Base-by-base conservation (phyloP, 2,797 vertebrate genomes). In the Parauchenoglanis punctatus region DNA sequence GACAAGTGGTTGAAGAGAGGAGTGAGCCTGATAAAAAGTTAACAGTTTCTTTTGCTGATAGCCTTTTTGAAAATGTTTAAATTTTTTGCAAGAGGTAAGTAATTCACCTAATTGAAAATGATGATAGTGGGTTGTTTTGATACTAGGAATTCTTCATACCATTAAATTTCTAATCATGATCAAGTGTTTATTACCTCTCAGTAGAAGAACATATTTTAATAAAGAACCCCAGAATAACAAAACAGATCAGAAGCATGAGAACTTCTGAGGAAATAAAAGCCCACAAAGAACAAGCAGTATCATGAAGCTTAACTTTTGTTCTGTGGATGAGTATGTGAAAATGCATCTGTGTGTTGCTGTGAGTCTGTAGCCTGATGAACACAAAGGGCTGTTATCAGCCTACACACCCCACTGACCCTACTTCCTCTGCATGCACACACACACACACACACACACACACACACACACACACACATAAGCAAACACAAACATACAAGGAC, bases 381-480 rank as follows among this genome's bases (percentile, higher is more conserved):
- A 91, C 88, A 91, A 89, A 87, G 88, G 70, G 67, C 44, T 76
- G 87, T 91, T 91, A 86, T 86, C 67, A 88, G 80, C 56, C 84
- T 65, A 63, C 85, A 84, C 90, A 67, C 61, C 61, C 85, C 70
- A 49, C 63, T 56, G 52, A 84, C 52, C 35, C 81, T 72, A 85
- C 59, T 65, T 89, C 81, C 86, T 78, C 31, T 54, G 44, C 46
- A 67, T 15, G 18, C 70, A 73, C 83, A 85, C n/a, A 72, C 83
- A 85, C n/a, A 86, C 46, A 73, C 63, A 75, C 59, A n/a, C 12
- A n/a, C 13, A 49, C 54, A 78, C 46, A 52, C 84, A 56, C 25
- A 49, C 12, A 59, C 15, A 40, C 15, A 49, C 8, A 49, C n/a
- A n/a, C n/a, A n/a, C n/a, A n/a, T n/a, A 67, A 25, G 25, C 13